Percentiles rank a stretch among this genome's conserved stretches.
Evolutionary conservation across 2,797 vertebrate species (phyloP).

Genomic region (Myripristis jacobus): DNA sequence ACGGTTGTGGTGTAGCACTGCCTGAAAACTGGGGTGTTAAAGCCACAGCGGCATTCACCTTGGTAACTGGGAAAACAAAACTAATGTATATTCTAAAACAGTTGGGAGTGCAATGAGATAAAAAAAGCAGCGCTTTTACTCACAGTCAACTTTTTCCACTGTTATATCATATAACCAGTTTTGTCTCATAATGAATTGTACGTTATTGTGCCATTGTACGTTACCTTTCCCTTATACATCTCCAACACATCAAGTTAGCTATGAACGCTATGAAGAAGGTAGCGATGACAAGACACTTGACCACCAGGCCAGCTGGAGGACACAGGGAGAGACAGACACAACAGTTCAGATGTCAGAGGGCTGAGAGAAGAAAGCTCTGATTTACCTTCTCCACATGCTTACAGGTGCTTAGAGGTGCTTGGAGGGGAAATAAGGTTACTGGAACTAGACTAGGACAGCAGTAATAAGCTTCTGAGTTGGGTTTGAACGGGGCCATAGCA

Average conservation of each 20-base stretch:
- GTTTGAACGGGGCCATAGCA: not conserved
- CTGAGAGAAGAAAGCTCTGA: not conserved
- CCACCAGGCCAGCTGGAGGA: conserved; percentile 60
- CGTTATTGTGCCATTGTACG: not conserved
- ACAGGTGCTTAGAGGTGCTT: not conserved
- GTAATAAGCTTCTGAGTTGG: not conserved
- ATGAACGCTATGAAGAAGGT: conserved; percentile 61
- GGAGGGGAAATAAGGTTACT: not conserved
- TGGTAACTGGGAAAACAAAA: conserved; percentile 62
- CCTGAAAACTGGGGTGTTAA: conserved; percentile 17
- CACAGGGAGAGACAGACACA: conserved; percentile 13
- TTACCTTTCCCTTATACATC: conserved; percentile 80
- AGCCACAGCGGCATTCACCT: conserved; percentile 26
- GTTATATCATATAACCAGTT: not conserved
- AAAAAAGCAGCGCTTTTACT: too few species aligned
- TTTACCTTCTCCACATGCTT: not conserved
- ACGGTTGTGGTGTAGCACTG: conserved; percentile 34
- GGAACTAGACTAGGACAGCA: too few species aligned
- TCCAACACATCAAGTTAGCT: conserved; percentile 79
- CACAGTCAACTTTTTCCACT: not conserved
- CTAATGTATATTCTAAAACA: conserved; percentile 1
- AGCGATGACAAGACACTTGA: conserved; percentile 48
- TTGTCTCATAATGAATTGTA: not conserved
- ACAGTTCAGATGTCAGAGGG: not conserved
- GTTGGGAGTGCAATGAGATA: not conserved